Evolutionary conservation across 2,888 invertebrate genomes (phyloP).

Genomic region (Bhutanitis thaidina): DNA sequence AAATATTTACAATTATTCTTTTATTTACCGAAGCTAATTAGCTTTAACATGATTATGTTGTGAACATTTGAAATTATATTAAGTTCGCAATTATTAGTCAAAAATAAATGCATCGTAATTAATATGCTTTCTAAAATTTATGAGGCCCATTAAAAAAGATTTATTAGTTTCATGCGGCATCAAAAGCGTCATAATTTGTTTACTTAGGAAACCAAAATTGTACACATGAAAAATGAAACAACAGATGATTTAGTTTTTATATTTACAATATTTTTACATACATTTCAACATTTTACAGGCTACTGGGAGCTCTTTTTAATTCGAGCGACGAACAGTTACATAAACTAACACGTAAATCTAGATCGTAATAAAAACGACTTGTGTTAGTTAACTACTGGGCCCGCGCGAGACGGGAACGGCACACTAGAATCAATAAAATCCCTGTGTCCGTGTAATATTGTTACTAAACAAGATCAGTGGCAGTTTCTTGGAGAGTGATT

Average conservation of each 20-base stretch:
- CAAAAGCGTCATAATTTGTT: constrained; percentile 30
- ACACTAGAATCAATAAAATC: constrained; percentile 77
- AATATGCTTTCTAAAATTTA: constrained; percentile 18
- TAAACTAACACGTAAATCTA: constrained; percentile 79
- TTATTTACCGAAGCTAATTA: no score
- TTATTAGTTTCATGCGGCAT: constrained; percentile 37
- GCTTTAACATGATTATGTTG: no score
- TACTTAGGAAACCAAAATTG: constrained; percentile 40
- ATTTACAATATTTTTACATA: constrained; percentile 78
- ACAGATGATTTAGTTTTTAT: constrained; percentile 67
- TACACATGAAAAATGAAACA: constrained; percentile 62
- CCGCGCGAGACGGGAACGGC: constrained; percentile 56
- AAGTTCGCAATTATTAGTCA: no score
- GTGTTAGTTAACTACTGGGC: constrained; percentile 68
- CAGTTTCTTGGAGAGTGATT: constrained; percentile 61
- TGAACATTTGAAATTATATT: no score
- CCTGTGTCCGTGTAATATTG: constrained; percentile 53
- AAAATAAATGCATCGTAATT: no score
- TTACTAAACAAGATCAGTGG: constrained; percentile 60
- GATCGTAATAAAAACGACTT: constrained; percentile 75
- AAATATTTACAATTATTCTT: no score
- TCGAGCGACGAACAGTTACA: constrained; percentile 80
- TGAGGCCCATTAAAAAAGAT: constrained; percentile 26
- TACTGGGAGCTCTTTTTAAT: constrained; percentile 79
- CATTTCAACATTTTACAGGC: constrained; percentile 79